A percentile compares a stretch with the other conserved stretches of the same genome.
phyloP scores from a whole-genome alignment of 2,113 vertebrate genomes.

The Mugil cephalus region DNA sequence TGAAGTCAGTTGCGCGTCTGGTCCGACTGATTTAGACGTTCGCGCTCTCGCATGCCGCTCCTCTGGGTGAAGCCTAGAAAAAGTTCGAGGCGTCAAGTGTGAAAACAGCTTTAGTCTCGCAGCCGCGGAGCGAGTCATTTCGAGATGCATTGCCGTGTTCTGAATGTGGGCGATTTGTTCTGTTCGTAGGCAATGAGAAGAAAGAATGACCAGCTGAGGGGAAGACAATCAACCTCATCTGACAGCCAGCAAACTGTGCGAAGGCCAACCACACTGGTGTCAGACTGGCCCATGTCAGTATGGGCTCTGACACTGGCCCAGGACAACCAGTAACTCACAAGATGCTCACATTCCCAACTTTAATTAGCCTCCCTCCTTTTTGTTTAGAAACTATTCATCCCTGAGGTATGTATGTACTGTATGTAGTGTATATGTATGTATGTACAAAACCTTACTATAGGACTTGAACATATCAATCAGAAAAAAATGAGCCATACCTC shows the following conservation, averaged over 20 bases:
- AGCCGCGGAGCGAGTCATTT: too few relatives aligned
- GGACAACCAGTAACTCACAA: conserved; percentile 65
- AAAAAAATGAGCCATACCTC: conserved; percentile 81
- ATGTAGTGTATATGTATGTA: conserved; percentile 71
- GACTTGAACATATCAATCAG: conserved; percentile 81
- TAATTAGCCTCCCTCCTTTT: conserved; percentile 58
- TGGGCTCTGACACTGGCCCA: conserved; percentile 69
- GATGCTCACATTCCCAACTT: conserved; percentile 67
- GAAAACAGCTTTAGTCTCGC: too few relatives aligned
- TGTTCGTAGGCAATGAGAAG: conserved; percentile 43
- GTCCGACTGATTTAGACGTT: too few relatives aligned
- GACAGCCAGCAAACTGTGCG: conserved; percentile 86
- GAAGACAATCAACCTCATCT: conserved; percentile 83
- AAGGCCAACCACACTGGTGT: conserved; percentile 75
- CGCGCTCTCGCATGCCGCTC: too few relatives aligned
- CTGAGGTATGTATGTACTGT: conserved; percentile 69
- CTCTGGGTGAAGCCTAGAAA: too few relatives aligned
- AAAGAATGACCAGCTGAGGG: conserved; percentile 80
- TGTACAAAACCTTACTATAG: conserved; percentile 66
- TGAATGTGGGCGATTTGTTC: too few relatives aligned
- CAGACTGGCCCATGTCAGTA: conserved; percentile 57
- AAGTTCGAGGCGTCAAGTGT: too few relatives aligned
- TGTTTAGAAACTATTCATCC: conserved; percentile 56
- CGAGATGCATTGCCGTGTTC: too few relatives aligned
- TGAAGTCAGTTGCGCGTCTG: too few relatives aligned